Evolutionary conservation across 53 echinoderm and acorn worm genomes (phyloP).

Genomic region (Holothuria scabra): DNA sequence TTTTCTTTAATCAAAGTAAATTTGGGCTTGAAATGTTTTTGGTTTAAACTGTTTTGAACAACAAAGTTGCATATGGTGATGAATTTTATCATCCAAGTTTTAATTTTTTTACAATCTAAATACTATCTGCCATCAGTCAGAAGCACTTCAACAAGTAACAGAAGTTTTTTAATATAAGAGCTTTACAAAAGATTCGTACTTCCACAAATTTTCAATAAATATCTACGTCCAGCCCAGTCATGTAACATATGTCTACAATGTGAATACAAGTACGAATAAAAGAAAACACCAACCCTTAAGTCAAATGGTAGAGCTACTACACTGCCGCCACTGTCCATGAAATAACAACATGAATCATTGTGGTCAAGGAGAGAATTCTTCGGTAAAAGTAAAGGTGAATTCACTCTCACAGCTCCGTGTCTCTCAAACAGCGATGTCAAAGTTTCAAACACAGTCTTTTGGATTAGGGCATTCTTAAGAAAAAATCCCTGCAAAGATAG

Average conservation of each 20-base stretch:
- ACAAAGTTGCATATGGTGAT: no score
- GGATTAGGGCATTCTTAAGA: slow-evolving; percentile 64
- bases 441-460: slow-evolving; percentile 75
- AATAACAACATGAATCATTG: slow-evolving; percentile 68
- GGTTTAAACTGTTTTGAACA: no score
- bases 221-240: no score
- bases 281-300: slow-evolving; percentile 68
- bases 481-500: slow-evolving; percentile 69
- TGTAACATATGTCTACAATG: neutral
- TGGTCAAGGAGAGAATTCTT: slow-evolving; percentile 66
- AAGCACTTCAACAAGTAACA: no score
- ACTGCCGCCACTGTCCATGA: slow-evolving; percentile 88
- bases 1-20: no score
- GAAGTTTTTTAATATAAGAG: no score
- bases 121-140: no score
- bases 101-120: no score
- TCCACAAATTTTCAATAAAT: no score
- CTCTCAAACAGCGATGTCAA: slow-evolving; percentile 77
- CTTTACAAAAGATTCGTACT: no score
- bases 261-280: neutral
- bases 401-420: slow-evolving; percentile 84
- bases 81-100: no score
- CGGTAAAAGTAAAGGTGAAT: slow-evolving; percentile 79
- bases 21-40: no score
- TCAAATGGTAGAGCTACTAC: slow-evolving; percentile 86